phyloP scores from a whole-genome alignment of 2,888 invertebrate genomes.

The Bombyx huttoni region DNA sequence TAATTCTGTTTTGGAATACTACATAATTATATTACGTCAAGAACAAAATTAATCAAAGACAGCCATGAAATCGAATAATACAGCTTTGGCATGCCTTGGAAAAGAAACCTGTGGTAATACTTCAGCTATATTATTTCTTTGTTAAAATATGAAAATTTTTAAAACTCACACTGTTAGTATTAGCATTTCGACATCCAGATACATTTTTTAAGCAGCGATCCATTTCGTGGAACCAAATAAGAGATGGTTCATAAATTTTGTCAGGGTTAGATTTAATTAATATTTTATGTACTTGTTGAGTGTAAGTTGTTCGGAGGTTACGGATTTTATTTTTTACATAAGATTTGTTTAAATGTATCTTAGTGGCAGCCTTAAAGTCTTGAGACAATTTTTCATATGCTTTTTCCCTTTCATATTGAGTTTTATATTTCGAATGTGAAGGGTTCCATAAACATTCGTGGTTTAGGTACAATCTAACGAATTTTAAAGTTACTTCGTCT shows the following conservation, averaged over 20 bases:
- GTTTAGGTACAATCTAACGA: constrained; percentile 61
- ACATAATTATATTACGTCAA: too few relatives aligned
- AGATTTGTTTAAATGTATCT: constrained; percentile 31
- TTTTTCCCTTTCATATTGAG: constrained; percentile 39
- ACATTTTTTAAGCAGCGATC: constrained; percentile 48
- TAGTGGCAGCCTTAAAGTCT: constrained; percentile 38
- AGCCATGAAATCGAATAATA: too few relatives aligned
- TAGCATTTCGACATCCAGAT: constrained; percentile 30
- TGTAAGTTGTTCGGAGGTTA: constrained; percentile 59
- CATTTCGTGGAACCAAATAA: constrained; percentile 59
- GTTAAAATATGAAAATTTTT: too few relatives aligned
- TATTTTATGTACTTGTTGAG: constrained; percentile 60
- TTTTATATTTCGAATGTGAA: constrained; percentile 44
- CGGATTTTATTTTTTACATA: constrained; percentile 65
- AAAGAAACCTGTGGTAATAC: too few relatives aligned
- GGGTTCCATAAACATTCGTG: constrained; percentile 67
- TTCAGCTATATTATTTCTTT: too few relatives aligned
- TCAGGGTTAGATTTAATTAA: constrained; percentile 46
- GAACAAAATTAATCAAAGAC: too few relatives aligned
- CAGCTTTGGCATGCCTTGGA: too few relatives aligned
- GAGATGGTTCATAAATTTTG: constrained; percentile 42
- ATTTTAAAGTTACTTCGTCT: constrained; percentile 54
- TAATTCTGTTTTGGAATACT: too few relatives aligned
- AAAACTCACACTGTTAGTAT: constrained; percentile 13
- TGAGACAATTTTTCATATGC: constrained; percentile 41